Evolutionary conservation across 1,140 invertebrate species (phyloP).

Genomic region (Drosophila arawakana): DNA sequence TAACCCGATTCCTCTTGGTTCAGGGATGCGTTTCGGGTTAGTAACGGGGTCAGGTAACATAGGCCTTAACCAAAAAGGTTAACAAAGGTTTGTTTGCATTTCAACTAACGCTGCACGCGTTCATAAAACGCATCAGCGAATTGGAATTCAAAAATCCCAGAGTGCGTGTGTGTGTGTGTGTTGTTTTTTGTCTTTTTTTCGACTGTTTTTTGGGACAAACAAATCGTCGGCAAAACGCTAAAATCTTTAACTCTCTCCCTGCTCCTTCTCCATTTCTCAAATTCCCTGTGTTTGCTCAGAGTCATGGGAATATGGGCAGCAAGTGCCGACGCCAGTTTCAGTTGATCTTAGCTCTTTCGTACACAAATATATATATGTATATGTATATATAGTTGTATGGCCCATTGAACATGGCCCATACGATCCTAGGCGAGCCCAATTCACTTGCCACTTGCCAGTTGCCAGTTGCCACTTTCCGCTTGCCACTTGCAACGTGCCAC

Average conservation of each 20-base stretch:
- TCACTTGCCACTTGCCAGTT: conserved; percentile 51
- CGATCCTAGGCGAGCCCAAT: conserved; percentile 39
- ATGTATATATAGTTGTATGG: conserved; percentile 7
- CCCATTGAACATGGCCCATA: conserved; percentile 46
- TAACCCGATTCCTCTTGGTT: conserved; percentile 56
- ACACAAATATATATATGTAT: conserved; percentile 20
- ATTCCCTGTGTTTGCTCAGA: conserved; percentile 66
- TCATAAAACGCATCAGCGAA: conserved; percentile 82
- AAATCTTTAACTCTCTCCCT: conserved; percentile 56
- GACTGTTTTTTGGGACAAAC: conserved; percentile 59
- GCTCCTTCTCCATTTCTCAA: background rate
- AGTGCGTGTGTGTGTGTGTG: too few species aligned
- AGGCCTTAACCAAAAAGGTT: conserved; percentile 58
- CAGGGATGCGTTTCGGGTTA: conserved; percentile 20
- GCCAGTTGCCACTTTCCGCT: conserved; percentile 14
- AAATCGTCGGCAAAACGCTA: conserved; percentile 74
- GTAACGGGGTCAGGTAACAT: conserved; percentile 32
- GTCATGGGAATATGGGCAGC: conserved; percentile 75
- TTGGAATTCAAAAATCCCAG: conserved; percentile 59
- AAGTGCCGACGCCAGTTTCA: conserved; percentile 36
- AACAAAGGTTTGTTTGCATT: conserved; percentile 71
- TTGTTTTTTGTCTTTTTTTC: conserved; percentile 29
- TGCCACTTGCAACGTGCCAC: conserved; percentile 62
- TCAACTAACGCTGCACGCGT: conserved; percentile 64
- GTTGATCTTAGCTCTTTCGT: background rate